Base-by-base conservation (phyloP, 2,797 vertebrate genomes). In the Lepus oiostolus region DNA sequence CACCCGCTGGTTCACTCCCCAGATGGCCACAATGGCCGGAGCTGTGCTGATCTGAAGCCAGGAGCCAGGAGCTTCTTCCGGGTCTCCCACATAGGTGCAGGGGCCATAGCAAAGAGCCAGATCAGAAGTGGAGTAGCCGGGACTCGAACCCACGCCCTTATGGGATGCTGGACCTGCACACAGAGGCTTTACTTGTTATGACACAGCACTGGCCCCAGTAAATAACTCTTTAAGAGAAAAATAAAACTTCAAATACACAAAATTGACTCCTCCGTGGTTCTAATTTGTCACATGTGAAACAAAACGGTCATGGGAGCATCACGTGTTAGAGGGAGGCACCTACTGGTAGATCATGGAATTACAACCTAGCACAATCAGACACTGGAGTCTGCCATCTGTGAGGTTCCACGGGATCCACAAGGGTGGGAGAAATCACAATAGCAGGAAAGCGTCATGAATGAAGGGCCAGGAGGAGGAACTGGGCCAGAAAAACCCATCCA, bases 281-380 rank as follows among this genome's bases (percentile, higher is more conserved):
- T 89, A 28, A 11, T 16, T 79, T 42, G 70, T 82, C 60, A 1
- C 1, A 14, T 0, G 0, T 70, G 85, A 94, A 88, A 16, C 65
- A 2, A 67, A 38, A 38, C 83, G 60, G 35, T 47, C 26, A 22
- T 10, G 7, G 26, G 19, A 93, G 22, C 26, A 50, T 79, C 75
- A 5, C 14, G 94, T 76, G 82, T 96, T 91, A 80, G 80, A 94
- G 93, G 47, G 95, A 79, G 96, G 52, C 97, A 79, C 95, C 96
- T 96, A 77, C 77, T 93, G 97, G 87, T 54, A 21, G 12, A 0
- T 85, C 0, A 0, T 79, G 84, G 91, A 63, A 95, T 90, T 94
- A 85, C 95, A 95, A 85, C 90, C 93, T 94, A 95, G 95, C 93
- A 54, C 93, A 90, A 93, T 22, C 42, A n/a, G 91, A 82, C 89